Evolutionary conservation across 2,113 vertebrate species (phyloP).

Genomic region (Coreoperca whiteheadi): DNA sequence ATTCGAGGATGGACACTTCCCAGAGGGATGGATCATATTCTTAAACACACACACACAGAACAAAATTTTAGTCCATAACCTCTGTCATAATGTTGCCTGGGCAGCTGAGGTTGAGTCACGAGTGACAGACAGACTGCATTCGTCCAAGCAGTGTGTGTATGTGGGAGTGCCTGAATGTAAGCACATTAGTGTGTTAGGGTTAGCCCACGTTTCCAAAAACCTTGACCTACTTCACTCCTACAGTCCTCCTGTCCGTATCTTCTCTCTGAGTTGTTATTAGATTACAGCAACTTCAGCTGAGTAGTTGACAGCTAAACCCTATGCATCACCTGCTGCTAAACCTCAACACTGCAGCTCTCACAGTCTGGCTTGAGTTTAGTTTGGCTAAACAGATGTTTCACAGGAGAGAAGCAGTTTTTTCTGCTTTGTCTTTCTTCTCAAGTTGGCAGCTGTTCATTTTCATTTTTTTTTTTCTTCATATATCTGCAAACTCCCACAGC

Average conservation of each 20-base stretch:
- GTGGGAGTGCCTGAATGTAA: constrained; percentile 1
- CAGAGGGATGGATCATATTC: constrained; percentile 41
- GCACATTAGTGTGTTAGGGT: constrained; percentile 3
- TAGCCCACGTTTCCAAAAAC: constrained; percentile 38
- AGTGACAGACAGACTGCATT: constrained; percentile 18
- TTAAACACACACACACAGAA: constrained; percentile 8
- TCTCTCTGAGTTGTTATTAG: constrained; percentile 3
- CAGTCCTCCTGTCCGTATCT: neutral
- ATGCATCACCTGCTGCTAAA: constrained; percentile 43
- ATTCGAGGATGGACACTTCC: constrained; percentile 5
- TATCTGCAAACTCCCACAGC: constrained; percentile 1
- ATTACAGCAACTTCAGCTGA: constrained; percentile 31
- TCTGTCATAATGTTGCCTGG: constrained; percentile 10
- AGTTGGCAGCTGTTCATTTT: constrained; percentile 13
- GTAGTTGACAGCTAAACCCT: neutral
- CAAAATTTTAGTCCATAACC: constrained; percentile 38
- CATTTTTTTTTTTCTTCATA: neutral
- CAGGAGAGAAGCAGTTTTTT: neutral
- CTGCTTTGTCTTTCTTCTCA: neutral
- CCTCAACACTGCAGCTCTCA: constrained; percentile 1
- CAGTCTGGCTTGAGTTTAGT: constrained; percentile 2
- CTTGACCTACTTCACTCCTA: neutral
- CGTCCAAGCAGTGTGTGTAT: neutral
- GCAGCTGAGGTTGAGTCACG: constrained; percentile 39
- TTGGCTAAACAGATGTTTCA: constrained; percentile 6